A percentile compares a stretch with the other conserved stretches of the same genome.
Evolutionary conservation across 2,113 vertebrate genomes (phyloP).

Genomic region (Alosa alosa): DNA sequence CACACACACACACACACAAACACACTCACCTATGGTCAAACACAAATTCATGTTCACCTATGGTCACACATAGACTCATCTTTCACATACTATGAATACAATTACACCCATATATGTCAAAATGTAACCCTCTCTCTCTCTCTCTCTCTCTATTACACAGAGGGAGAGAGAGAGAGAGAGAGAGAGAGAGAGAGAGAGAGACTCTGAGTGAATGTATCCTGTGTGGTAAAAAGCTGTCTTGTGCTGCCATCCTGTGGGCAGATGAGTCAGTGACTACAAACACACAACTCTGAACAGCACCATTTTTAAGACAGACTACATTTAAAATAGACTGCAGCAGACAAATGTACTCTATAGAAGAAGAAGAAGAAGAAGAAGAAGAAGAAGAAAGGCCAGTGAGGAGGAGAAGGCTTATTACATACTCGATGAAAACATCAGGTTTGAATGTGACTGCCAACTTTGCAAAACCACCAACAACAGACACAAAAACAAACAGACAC

Average conservation of each 20-base stretch:
- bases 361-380: background rate
- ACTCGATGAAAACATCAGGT: background rate
- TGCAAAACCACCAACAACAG: background rate
- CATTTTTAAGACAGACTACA: background rate
- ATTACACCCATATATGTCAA: too few species aligned
- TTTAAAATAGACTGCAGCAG: background rate
- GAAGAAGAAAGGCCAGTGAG: background rate
- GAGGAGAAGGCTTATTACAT: background rate
- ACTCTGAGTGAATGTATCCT: background rate
- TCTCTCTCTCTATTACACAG: too few species aligned
- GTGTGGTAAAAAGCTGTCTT: background rate
- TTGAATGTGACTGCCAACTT: background rate
- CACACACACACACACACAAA: background rate
- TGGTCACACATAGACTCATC: too few species aligned
- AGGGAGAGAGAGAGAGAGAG: too few species aligned
- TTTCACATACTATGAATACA: too few species aligned
- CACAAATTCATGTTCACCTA: too few species aligned
- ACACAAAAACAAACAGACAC: background rate
- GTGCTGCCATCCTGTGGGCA: conserved; percentile 37
- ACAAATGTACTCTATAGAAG: background rate
- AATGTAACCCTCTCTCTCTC: too few species aligned
- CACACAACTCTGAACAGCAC: background rate
- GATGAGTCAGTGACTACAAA: background rate
- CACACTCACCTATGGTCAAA: background rate
- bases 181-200: too few species aligned